Base-by-base conservation (phyloP, 2,888 invertebrate species). In the Oxytorus armatus region DNA sequence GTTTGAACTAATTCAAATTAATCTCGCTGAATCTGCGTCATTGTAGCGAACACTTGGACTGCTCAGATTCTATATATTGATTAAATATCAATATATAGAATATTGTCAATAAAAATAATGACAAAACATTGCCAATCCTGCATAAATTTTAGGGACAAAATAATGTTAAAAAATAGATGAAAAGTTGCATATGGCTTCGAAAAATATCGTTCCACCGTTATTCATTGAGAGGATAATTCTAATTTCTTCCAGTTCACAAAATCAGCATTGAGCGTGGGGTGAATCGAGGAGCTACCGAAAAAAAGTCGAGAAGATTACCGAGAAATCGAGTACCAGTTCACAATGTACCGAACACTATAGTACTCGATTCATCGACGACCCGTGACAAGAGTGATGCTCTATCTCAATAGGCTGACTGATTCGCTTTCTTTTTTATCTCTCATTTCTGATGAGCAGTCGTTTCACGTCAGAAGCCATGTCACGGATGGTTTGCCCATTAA, bases 281-380 rank as follows among this genome's bases (percentile, higher is more conserved):
- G 78, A 51, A 53, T 59, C 33, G 18, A 61, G 42, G 33, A 42
- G 59, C 51, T 42, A 59, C 39, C n/a, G n/a, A 44, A 51, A 11
- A 23, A 73, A 44, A 73, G 59, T 68, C 49, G 29, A 73, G 59
- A 23, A 68, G 61, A 65, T 65, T 74, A 74, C 47, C 57, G 49
- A 66, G 51, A 73, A 73, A 59, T 73, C 29, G 33, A 78, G 49
- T 29, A 77, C 70, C 63, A 72, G 65, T 57, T 49, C 36, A 72
- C 77, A 72, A 21, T 57, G 57, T 65, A 49, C 72, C 57, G 57
- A 29, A 63, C 11, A 23, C 53, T 63, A 63, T 65, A 39, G 23
- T 42, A 51, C 69, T 78, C 44, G 59, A 68, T 78, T 73, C 51
- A 59, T 42, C 73, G 69, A 44, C 36, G 73, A 73, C 18, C 73